Evolutionary conservation across 1,140 invertebrate genomes (phyloP).

Genomic region (Scaptomyza graminum): DNA sequence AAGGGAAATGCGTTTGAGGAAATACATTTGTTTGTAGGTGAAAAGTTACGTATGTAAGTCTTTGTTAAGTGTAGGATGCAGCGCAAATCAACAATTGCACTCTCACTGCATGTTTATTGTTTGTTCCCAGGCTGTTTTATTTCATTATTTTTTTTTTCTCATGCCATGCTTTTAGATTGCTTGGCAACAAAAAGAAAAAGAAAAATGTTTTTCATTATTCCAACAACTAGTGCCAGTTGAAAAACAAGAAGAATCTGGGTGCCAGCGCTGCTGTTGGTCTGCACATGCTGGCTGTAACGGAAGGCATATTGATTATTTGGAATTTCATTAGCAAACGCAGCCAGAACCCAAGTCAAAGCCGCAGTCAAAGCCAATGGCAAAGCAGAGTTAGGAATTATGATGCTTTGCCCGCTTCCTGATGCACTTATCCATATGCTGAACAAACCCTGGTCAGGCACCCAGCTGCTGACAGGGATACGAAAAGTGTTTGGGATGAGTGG

Average conservation of each 20-base stretch:
- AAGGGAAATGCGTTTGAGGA: background rate
- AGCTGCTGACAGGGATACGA: conserved; percentile 23
- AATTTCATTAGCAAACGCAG: conserved; percentile 58
- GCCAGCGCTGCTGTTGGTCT: conserved; percentile 6
- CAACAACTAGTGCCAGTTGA: conserved; percentile 12
- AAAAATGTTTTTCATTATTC: conserved; percentile 32
- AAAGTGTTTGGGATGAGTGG: conserved; percentile 1
- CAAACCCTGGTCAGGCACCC: conserved; percentile 14
- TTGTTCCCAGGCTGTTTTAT: conserved; percentile 6
- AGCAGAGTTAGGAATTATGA: conserved; percentile 39
- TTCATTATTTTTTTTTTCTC: background rate
- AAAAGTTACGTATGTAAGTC: conserved; percentile 2
- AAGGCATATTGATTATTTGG: conserved; percentile 68
- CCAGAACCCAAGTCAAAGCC: conserved; percentile 17
- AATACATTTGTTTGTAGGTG: background rate
- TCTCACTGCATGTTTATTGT: conserved; percentile 1
- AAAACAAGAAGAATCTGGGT: background rate
- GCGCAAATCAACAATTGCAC: conserved; percentile 33
- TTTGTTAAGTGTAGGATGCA: conserved; percentile 4
- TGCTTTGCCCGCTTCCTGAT: conserved; percentile 60
- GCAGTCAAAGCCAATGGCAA: conserved; percentile 1
- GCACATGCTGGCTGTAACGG: conserved; percentile 36
- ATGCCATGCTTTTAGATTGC: conserved; percentile 6
- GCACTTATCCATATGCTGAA: conserved; percentile 58
- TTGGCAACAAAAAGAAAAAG: background rate